Percentiles rank a stretch among this genome's conserved stretches.
Evolutionary conservation across 1,140 invertebrate species (phyloP).

Genomic region (Dinoponera quadriceps): DNA sequence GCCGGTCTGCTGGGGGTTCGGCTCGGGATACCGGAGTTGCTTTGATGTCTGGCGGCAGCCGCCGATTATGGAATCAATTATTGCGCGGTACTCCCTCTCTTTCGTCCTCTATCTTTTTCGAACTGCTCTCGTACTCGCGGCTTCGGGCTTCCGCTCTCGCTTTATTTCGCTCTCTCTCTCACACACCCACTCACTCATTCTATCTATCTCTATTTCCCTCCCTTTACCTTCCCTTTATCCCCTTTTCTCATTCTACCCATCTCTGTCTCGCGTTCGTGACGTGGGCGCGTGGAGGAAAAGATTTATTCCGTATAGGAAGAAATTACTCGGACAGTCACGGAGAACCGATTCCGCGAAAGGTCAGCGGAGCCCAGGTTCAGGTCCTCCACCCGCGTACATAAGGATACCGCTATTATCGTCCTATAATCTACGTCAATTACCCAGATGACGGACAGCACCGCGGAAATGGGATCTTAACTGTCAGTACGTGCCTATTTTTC

Average conservation of each 20-base stretch:
- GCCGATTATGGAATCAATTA: slow-evolving; percentile 80
- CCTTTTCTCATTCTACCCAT: neutral
- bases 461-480: slow-evolving; percentile 72
- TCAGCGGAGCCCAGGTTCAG: slow-evolving; percentile 63
- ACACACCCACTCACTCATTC: neutral
- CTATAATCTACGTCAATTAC: slow-evolving; percentile 74
- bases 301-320: slow-evolving; percentile 73
- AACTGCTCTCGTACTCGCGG: slow-evolving; percentile 41
- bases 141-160: slow-evolving; percentile 29
- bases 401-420: slow-evolving; percentile 68
- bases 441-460: slow-evolving; percentile 31
- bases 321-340: slow-evolving; percentile 68
- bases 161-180: slow-evolving; percentile 19
- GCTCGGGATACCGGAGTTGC: slow-evolving; percentile 52
- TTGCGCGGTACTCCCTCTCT: slow-evolving; percentile 68
- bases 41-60: slow-evolving; percentile 76
- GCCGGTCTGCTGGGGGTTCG: slow-evolving; percentile 51
- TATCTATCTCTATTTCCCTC: neutral
- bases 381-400: slow-evolving; percentile 63
- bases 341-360: slow-evolving; percentile 72
- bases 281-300: slow-evolving; percentile 32
- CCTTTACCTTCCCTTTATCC: neutral
- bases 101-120: slow-evolving; percentile 52
- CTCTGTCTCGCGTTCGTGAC: slow-evolving; percentile 7
- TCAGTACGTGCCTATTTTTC: slow-evolving; percentile 70